Evolutionary conservation across 2,797 vertebrate species (phyloP), one percentile per base, ranked within the genome.

Genomic region (Etheostoma nigrum): DNA sequence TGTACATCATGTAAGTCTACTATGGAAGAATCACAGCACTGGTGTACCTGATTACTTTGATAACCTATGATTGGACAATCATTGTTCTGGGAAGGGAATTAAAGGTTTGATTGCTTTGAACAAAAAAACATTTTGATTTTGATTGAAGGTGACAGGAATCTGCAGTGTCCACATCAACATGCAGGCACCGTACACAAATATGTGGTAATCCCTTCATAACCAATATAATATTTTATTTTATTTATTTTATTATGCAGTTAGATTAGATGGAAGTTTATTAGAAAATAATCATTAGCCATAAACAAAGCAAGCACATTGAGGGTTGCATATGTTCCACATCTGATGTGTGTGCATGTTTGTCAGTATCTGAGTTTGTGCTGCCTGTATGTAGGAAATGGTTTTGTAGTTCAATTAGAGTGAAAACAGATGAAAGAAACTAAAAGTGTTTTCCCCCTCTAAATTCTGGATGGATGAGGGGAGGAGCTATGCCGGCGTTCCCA

Each of bases 401-500:
- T 61, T 71, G 33, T n/a, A 18, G 51, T 55, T 62, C 23, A 58
- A 15, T 79, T 18, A 58, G 40, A 59, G 23, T 36, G 19, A 73
- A 74, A 74, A 27, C 27, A 30, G 4, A 36, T 16, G 48, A 72
- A 78, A 62, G 18, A 4, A 61, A 63, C 21, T 74, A 61, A 69
- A 68, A 62, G 68, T 68, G 23, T 2, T 40, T 19, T 10, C 13
- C 3, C 48, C 63, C n/a, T 3, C 14, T 45, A 33, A 54, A 75
- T 55, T 18, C 8, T 64, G 36, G 11, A 16, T 44, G 52, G 36
- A 33, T 27, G 61, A 19, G 33, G 57, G 23, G 57, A 36, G 15
- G 3, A 36, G 54, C 58, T 40, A 1, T 64, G 67, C 52, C 52
- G 55, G 44, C 4, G 42, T 68, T 72, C 57, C 71, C 79, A 82